Evolutionary conservation across 2,888 invertebrate species (phyloP).

Genomic region (Diadromus collaris): DNA sequence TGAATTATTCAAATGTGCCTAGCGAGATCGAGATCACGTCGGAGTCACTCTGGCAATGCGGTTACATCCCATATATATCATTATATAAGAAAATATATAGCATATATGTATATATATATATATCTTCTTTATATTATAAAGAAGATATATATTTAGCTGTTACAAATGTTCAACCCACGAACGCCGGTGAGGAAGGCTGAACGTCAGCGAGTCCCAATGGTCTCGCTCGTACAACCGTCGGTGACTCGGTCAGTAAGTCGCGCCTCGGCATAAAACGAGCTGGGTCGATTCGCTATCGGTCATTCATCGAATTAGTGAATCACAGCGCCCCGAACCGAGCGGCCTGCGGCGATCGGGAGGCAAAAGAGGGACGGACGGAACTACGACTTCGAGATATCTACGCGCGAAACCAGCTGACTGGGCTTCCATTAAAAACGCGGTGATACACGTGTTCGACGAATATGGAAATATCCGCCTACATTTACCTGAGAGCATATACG

Average conservation of each 20-base stretch:
- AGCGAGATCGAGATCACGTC: background rate
- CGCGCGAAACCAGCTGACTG: constrained; percentile 25
- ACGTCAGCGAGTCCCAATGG: constrained; percentile 32
- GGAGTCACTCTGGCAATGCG: no score
- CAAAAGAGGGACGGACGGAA: background rate
- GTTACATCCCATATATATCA: no score
- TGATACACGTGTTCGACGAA: background rate
- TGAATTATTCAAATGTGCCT: constrained; percentile 24
- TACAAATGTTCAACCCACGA: background rate
- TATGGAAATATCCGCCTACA: background rate
- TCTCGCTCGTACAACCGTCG: constrained; percentile 23
- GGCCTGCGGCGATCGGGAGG: background rate
- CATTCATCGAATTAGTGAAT: constrained; percentile 41
- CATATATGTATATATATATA: background rate
- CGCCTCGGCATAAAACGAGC: constrained; percentile 22
- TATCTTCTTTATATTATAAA: background rate
- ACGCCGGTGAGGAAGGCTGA: background rate
- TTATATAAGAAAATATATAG: background rate
- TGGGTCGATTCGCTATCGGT: constrained; percentile 14
- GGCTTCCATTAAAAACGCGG: constrained; percentile 25
- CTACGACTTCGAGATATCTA: constrained; percentile 13
- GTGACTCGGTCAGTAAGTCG: constrained; percentile 47
- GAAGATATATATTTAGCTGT: background rate
- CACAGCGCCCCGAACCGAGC: constrained; percentile 10
- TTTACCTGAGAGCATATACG: background rate